Conservation (phyloP, 2,113 vertebrate genomes). For the Etheostoma cragini region DNA sequence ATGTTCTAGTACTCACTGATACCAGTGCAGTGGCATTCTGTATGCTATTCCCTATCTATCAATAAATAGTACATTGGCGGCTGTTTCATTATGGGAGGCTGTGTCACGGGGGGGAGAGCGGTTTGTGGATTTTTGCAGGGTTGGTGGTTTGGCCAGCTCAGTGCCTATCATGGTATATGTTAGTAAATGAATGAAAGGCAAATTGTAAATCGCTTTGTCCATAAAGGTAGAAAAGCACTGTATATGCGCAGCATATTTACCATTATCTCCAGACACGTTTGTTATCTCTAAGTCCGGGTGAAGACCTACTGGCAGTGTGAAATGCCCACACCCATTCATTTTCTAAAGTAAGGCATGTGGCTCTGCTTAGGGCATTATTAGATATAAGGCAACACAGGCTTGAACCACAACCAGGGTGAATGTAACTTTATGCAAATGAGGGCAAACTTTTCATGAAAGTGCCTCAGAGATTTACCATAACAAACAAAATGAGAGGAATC, state of each 20-base stretch:
- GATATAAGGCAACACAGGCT: not conserved
- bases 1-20: not conserved
- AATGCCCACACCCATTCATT: not conserved
- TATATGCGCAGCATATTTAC: not conserved
- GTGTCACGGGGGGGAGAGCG: not conserved
- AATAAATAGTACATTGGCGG: not conserved
- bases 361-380: not conserved
- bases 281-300: not conserved
- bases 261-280: not conserved
- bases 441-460: not conserved
- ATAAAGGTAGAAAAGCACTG: not conserved
- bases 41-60: too few species aligned
- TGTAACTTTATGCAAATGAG: not conserved
- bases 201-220: not conserved
- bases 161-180: not conserved
- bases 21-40: not conserved
- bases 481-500: not conserved
- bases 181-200: not conserved
- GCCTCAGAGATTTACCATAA: not conserved
- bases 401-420: not conserved
- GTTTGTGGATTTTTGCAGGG: not conserved
- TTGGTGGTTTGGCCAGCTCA: not conserved
- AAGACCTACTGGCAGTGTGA: not conserved
- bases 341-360: not conserved
- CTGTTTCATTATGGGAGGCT: not conserved